A percentile compares a stretch with the other conserved stretches of the same genome.
These are phyloP conservation scores for Platycnemis pennipes DNA, from an alignment of 2,888 invertebrate species.

Conservation along the genomic window DNA sequence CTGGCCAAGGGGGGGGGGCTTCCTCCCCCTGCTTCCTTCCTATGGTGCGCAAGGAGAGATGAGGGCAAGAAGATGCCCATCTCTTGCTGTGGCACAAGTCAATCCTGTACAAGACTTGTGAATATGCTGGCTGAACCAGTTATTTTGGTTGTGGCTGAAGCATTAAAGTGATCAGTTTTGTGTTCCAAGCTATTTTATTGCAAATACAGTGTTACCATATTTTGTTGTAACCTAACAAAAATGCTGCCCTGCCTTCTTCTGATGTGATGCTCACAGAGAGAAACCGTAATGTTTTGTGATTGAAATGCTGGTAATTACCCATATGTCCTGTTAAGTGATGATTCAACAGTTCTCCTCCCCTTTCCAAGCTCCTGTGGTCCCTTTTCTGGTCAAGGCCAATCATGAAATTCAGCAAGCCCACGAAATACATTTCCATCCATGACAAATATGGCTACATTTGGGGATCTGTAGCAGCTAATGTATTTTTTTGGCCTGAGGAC, in stretches of 20 bases:
- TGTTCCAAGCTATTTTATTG: constrained; percentile 52
- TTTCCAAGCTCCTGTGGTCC: not conserved
- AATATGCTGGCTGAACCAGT: constrained; percentile 58
- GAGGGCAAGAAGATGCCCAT: constrained; percentile 13
- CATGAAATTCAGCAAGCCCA: not conserved
- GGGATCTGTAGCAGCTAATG: not conserved
- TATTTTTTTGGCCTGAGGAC: constrained; percentile 55
- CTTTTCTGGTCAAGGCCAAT: constrained; percentile 59
- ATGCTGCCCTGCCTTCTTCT: constrained; percentile 60
- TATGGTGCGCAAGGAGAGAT: constrained; percentile 39
- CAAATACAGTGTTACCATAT: constrained; percentile 54
- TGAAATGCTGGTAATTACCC: constrained; percentile 47
- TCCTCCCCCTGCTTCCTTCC: constrained; percentile 64
- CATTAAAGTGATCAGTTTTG: constrained; percentile 64
- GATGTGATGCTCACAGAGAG: constrained; percentile 31
- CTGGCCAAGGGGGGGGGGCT: constrained; percentile 41
- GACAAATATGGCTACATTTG: not conserved
- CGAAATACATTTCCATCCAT: not conserved
- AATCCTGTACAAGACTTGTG: constrained; percentile 63
- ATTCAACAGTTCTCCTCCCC: not conserved
- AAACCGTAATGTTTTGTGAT: constrained; percentile 53
- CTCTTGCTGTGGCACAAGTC: constrained; percentile 65
- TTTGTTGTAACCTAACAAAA: constrained; percentile 53
- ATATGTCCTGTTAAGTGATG: constrained; percentile 33
- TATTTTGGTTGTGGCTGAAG: constrained; percentile 36